A percentile compares a stretch with the other conserved stretches of the same genome.
Conservation (phyloP, 2,888 invertebrate genomes). For the Luffia ferchaultella region DNA sequence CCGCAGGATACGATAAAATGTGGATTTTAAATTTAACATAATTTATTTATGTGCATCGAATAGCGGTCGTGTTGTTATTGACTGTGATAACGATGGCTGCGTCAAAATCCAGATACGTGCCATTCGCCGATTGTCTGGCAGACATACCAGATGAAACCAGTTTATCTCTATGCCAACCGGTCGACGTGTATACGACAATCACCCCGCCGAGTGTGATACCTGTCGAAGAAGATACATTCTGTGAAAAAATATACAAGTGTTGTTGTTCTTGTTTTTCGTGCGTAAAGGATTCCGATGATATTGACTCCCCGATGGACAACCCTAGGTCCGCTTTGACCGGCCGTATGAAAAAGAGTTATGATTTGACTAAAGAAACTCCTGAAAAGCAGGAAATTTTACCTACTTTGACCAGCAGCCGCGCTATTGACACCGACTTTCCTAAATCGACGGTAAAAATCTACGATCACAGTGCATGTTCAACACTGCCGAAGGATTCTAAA, state of each 20-base stretch:
- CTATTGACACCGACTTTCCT: constrained; percentile 28
- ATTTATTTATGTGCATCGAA: constrained; percentile 26
- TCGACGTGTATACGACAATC: constrained; percentile 35
- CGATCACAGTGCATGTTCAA: neutral
- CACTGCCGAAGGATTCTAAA: neutral
- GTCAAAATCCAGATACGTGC: neutral
- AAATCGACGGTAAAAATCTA: constrained; percentile 35
- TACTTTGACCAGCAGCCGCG: constrained; percentile 21
- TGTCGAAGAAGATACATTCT: constrained; percentile 22
- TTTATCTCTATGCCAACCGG: constrained; percentile 27
- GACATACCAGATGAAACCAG: constrained; percentile 18
- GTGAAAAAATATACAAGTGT: constrained; percentile 24
- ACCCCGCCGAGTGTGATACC: constrained; percentile 12
- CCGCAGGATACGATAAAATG: constrained; percentile 48
- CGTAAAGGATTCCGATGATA: constrained; percentile 21
- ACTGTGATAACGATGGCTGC: neutral
- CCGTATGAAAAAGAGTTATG: constrained; percentile 37
- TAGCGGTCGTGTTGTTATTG: constrained; percentile 27
- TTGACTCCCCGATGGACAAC: constrained; percentile 27
- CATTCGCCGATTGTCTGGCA: neutral
- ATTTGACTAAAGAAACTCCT: constrained; percentile 24
- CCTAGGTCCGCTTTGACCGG: constrained; percentile 36
- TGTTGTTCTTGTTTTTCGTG: constrained; percentile 33
- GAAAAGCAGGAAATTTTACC: constrained; percentile 15
- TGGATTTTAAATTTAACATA: constrained; percentile 38